phyloP scores from a whole-genome alignment of 1,140 invertebrate species.

The Drosophila biarmipes region DNA sequence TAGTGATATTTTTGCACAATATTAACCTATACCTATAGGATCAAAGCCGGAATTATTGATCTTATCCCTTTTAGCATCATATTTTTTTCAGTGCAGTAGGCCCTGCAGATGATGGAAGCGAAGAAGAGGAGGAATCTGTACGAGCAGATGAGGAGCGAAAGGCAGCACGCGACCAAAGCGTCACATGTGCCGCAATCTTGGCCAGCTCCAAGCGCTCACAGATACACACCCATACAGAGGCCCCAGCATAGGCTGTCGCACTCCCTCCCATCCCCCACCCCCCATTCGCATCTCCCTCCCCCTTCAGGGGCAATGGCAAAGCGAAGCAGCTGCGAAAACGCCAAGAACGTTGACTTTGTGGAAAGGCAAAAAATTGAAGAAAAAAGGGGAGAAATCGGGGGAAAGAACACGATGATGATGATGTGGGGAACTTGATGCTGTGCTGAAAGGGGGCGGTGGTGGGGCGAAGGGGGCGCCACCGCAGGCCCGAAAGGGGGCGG shows the following conservation, averaged over 20 bases:
- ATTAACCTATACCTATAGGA: too few species aligned
- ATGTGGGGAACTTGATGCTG: slow-evolving; percentile 67
- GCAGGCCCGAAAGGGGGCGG: slow-evolving; percentile 30
- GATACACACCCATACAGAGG: slow-evolving; percentile 14
- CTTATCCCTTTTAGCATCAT: background rate
- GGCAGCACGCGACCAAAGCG: slow-evolving; percentile 78
- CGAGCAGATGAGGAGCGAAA: slow-evolving; percentile 48
- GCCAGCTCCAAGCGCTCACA: slow-evolving; percentile 15
- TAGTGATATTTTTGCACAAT: too few species aligned
- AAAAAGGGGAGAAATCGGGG: slow-evolving; percentile 28
- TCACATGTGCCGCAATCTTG: slow-evolving; percentile 78
- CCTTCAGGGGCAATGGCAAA: slow-evolving; percentile 37
- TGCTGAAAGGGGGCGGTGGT: slow-evolving; percentile 5
- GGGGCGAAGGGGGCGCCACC: slow-evolving; percentile 27
- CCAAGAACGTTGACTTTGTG: slow-evolving; percentile 80
- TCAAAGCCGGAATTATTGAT: too few species aligned
- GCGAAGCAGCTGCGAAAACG: slow-evolving; percentile 73
- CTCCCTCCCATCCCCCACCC: background rate
- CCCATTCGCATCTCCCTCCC: background rate
- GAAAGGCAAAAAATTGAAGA: slow-evolving; percentile 63
- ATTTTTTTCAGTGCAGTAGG: background rate
- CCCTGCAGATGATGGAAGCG: background rate
- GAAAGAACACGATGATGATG: slow-evolving; percentile 48
- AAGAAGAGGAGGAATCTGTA: slow-evolving; percentile 16
- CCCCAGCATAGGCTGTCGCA: slow-evolving; percentile 15